Evolutionary conservation across 1,140 invertebrate genomes (phyloP), one percentile per base, ranked within the genome.

Genomic region (Drosophila melanica): DNA sequence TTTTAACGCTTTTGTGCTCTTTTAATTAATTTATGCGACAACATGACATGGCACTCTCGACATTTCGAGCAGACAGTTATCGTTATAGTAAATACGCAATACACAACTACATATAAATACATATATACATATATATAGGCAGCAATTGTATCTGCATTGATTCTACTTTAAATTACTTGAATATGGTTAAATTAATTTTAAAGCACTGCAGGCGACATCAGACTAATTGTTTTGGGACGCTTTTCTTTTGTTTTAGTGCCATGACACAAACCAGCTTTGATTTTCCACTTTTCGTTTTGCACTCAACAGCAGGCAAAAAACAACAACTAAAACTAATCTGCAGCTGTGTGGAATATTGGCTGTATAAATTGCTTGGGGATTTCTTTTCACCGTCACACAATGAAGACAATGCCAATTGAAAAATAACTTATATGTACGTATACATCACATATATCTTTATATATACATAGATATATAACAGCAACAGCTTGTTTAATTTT

Each of bases 321-420:
- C 50, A 54, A 51, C 39, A 74, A 58, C 50, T 59, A 69, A 79
- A 79, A 77, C 77, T 79, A 77, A 77, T 77, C 77, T 65, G 37
- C 53, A 77, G 69, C 68, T 64, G 74, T 63, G 48, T 39, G 53
- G 39, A 53, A 69, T 75, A 76, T 79, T 76, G 74, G 65, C 59
- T 73, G 41, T 77, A 75, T 78, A 80, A 80, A 80, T 80, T 80
- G 78, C 66, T 80, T 80, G 57, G 75, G 78, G 78, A 78, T 70
- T 69, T 80, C 57, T 47, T 66, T 39, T 69, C 20, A 47, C 55
- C 16, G 30, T 63, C 44, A 60, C 57, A 74, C 60, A 70, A 57
- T 47, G 47, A 64, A 45, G 42, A 65, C 42, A 76, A 67, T 59
- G 53, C 48, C 62, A 64, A 75, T 75, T 72, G 73, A 64, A 74